Conservation (phyloP, 2,797 vertebrate genomes). For the Nothura maculosa region DNA sequence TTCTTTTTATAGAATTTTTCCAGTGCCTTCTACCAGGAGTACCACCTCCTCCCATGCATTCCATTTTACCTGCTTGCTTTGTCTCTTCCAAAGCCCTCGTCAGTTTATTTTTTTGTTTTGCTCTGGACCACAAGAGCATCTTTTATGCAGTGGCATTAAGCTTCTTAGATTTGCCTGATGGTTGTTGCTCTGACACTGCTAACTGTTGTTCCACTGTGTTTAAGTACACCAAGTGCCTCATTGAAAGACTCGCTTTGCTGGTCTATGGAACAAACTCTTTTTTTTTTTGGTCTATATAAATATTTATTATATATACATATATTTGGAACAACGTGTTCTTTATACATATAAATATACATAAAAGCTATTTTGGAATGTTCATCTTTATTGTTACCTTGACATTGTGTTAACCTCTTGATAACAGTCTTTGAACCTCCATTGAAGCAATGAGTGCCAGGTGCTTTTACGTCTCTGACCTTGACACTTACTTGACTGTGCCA, state of each 20-base stretch:
- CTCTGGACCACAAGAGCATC: neutral
- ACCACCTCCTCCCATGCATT: neutral
- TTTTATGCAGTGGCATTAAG: neutral
- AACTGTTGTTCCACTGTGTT: neutral
- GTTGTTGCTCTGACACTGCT: neutral
- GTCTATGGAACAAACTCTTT: neutral
- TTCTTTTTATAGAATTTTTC: neutral
- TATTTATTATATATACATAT: no score
- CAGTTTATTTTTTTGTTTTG: neutral
- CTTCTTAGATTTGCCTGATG: neutral
- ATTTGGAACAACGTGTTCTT: neutral
- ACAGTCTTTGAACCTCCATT: neutral
- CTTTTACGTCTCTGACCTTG: constrained; percentile 25
- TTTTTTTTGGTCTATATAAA: no score
- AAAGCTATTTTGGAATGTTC: neutral
- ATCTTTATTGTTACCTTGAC: neutral
- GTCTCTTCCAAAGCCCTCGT: neutral
- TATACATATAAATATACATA: no score
- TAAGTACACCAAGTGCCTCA: neutral
- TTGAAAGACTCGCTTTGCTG: neutral
- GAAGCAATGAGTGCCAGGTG: neutral
- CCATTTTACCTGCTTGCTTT: neutral
- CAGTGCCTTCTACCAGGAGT: neutral
- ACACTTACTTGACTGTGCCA: neutral
- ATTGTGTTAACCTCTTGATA: neutral